Evolutionary conservation across 2,888 invertebrate species (phyloP), one percentile per base, ranked within the genome.

Genomic region (Hypselothyrea guttata): DNA sequence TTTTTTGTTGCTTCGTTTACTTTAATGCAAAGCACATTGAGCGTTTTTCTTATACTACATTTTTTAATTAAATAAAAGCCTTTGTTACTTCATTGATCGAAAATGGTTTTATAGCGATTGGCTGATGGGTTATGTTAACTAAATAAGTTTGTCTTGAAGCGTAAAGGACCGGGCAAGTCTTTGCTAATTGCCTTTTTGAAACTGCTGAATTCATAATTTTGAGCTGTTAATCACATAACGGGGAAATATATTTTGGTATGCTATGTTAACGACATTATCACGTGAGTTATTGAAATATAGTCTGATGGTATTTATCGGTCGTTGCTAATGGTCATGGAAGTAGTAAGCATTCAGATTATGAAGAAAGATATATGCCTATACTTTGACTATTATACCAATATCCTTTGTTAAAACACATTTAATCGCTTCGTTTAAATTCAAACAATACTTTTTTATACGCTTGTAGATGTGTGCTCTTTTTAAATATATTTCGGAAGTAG

Each of bases 21-120:
- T 81, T 76, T 81, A 71, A 75, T 75, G 66, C 48, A 15, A 44
- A 56, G 38, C 35, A 54, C 79, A 75, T 79, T 75, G 75, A 48
- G 66, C 70, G 72, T 77, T 62, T 75, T 81, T 7, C n/a, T 18
- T 22, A n/a, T 38, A 13, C 1, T 31, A n/a, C 27, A n/a, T 69
- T 58, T 53, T 63, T 82, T 82, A 83, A 82, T 79, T 76, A 79
- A 82, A 78, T 76, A 69, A 83, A 75, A 64, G 69, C 58, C 53
- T 64, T 59, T 59, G 59, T 62, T 58, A 55, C 58, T 62, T 71
- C 76, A 71, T 74, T 79, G 71, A 38, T 41, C 62, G 53, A 66
- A 72, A 75, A 59, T 56, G 82, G 66, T 77, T 77, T 77, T 82
- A 82, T 78, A 51, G 65, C 75, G 71, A 64, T 75, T 73, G 71